Conservation (phyloP, 2,113 vertebrate genomes). For the human (Homo sapiens) region GRCh38 chr12:64596001-64596500, state of each 20-base stretch:
- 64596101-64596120: too few species aligned
- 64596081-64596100: too few species aligned
- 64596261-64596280: background rate
- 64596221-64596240: background rate
- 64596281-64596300: background rate
- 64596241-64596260: background rate
- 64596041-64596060: too few species aligned
- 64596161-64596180: background rate
- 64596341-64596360: too few species aligned
- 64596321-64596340: background rate
- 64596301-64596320: background rate
- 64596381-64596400: too few species aligned
- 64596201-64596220: background rate
- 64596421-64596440: too few species aligned
- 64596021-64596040: too few species aligned
- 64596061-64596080: too few species aligned
- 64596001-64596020: too few species aligned
- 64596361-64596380: too few species aligned
- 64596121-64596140: background rate
- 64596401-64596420: too few species aligned
- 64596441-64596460: too few species aligned
- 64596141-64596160: background rate
- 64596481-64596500: background rate
- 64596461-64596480: background rate
- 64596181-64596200: background rate